Conservation (phyloP, 2,113 vertebrate genomes). For the Mixornis gularis region DNA sequence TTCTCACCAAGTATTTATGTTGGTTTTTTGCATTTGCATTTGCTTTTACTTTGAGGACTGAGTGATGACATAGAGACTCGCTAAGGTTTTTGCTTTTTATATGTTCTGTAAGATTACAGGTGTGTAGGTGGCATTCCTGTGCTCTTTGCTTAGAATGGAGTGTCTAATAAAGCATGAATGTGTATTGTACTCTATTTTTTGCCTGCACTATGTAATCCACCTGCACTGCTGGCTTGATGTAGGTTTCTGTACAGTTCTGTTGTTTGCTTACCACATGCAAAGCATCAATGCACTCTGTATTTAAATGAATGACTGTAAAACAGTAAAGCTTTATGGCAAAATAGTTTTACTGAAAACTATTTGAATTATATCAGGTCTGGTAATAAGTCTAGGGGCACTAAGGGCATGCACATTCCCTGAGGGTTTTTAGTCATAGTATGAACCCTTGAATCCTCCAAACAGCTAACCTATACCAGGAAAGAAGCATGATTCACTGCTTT, state of each 20-base stretch:
- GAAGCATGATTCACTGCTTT: background rate
- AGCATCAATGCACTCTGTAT: background rate
- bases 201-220: background rate
- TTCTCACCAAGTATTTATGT: conserved; percentile 46
- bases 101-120: background rate
- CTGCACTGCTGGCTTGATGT: background rate
- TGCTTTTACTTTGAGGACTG: conserved; percentile 9
- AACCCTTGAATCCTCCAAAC: background rate
- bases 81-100: background rate
- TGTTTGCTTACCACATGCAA: background rate
- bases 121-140: background rate
- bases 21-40: background rate
- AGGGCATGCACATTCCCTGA: background rate
- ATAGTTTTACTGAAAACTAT: background rate
- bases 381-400: background rate
- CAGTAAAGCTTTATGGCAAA: background rate
- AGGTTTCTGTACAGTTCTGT: background rate
- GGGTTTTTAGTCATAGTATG: background rate
- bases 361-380: background rate
- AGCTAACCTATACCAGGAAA: background rate
- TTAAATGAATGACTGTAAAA: background rate
- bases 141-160: background rate
- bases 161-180: conserved; percentile 27
- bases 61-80: background rate
- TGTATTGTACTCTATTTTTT: background rate